A percentile compares a stretch with the other conserved stretches of the same genome.
These are phyloP conservation scores for Serrognathus titanus DNA, from an alignment of 2,888 invertebrate species.

Conservation along the genomic window DNA sequence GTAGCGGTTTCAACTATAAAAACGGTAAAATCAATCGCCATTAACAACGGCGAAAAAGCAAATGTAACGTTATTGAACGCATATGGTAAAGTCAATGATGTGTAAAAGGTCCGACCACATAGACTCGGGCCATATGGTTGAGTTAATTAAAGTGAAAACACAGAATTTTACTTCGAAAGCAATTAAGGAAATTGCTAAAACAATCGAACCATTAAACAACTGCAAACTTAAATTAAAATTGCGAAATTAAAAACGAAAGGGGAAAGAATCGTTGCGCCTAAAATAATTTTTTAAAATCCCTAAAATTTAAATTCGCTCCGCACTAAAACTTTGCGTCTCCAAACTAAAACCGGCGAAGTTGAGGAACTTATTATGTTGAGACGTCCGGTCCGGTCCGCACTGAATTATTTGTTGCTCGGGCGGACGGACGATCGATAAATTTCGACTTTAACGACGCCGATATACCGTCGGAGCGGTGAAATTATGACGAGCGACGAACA, in stretches of 20 bases:
- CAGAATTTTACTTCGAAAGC: slow-evolving; percentile 30
- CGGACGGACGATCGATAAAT: neutral
- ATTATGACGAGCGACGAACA: slow-evolving; percentile 19
- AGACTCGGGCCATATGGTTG: slow-evolving; percentile 29
- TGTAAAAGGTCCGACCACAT: slow-evolving; percentile 15
- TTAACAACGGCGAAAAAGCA: neutral
- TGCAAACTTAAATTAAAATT: slow-evolving; percentile 34
- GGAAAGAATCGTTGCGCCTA: slow-evolving; percentile 7
- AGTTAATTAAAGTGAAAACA: slow-evolving; percentile 25
- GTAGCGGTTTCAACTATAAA: no score
- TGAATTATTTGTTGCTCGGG: neutral
- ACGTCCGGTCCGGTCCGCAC: neutral
- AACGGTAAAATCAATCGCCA: neutral
- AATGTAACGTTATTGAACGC: slow-evolving; percentile 3
- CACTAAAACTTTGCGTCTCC: no score
- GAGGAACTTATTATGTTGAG: neutral
- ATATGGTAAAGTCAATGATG: slow-evolving; percentile 19
- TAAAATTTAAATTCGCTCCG: no score
- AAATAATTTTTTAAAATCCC: no score
- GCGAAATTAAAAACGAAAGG: slow-evolving; percentile 33
- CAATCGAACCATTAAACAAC: slow-evolving; percentile 32
- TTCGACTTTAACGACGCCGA: slow-evolving; percentile 6
- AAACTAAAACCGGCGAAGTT: no score
- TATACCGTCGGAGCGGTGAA: slow-evolving; percentile 11
- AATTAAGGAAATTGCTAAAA: slow-evolving; percentile 40